These are phyloP conservation scores for Orthonevra nobilis DNA, from an alignment of 2,888 invertebrate species.

Conservation along the genomic window DNA sequence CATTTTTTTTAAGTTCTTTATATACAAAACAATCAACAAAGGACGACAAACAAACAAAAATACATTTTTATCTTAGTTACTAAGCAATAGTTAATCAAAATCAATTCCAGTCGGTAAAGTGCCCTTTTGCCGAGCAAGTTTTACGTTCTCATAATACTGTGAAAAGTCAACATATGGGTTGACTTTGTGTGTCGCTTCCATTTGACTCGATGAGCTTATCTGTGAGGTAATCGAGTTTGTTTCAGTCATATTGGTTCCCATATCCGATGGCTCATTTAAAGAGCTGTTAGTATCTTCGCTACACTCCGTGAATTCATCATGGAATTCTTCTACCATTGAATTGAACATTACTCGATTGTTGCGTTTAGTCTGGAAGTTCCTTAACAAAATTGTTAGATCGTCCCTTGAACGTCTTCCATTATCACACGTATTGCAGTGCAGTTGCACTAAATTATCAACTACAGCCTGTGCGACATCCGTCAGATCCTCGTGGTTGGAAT, in stretches of 20 bases:
- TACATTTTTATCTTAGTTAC: constrained; percentile 44
- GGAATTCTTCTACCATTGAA: constrained; percentile 83
- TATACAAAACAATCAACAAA: constrained; percentile 1
- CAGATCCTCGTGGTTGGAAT: constrained; percentile 85
- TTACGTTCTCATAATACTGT: constrained; percentile 88
- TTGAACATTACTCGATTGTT: constrained; percentile 82
- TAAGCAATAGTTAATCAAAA: constrained; percentile 75
- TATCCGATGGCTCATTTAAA: constrained; percentile 21
- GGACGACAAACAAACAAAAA: constrained; percentile 11
- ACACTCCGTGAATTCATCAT: constrained; percentile 74
- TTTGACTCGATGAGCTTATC: constrained; percentile 70
- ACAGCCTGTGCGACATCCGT: constrained; percentile 92
- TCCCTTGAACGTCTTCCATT: constrained; percentile 81
- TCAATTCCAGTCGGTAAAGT: constrained; percentile 84
- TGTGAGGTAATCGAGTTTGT: constrained; percentile 43
- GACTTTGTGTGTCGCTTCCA: constrained; percentile 86
- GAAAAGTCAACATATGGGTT: constrained; percentile 92
- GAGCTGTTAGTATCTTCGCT: constrained; percentile 24
- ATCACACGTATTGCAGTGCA: constrained; percentile 88
- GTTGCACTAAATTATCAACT: constrained; percentile 90
- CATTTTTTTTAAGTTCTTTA: too few species aligned
- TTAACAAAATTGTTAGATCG: constrained; percentile 91
- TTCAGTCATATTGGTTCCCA: constrained; percentile 56
- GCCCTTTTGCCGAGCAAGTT: constrained; percentile 84
- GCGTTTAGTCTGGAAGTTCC: constrained; percentile 87